Base-by-base conservation (phyloP, 2,888 invertebrate genomes). In the Gortyna flavago region DNA sequence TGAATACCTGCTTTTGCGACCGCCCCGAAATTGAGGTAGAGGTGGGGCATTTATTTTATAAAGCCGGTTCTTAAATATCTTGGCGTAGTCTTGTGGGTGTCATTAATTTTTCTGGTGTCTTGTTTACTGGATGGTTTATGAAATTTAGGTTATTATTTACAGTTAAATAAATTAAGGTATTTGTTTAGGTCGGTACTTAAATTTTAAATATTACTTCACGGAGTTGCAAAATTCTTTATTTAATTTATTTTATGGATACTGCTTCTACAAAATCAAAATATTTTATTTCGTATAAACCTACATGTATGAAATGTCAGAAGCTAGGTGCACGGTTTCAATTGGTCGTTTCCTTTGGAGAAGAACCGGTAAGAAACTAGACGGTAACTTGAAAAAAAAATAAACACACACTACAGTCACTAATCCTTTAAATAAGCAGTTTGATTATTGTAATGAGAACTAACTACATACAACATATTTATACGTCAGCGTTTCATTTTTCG, bases 1-100 rank as follows among this genome's bases (percentile, higher is more conserved):
- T 87, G 76, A 84, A 85, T 85, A 84, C 85, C 85, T 74, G 80
- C 75, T 87, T 84, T 84, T 87, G 84, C 87, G 84, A 84, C 85
- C 75, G 85, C 57, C 62, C 80, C 64, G 57, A 84, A 84, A 84
- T 84, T 79, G 67, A 87, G 75, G 87, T 75, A 72, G 51, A 61
- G 59, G 29, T 41, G 62, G 73, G 75, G 75, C 71, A 87, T 86
- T 86, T 61, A 75, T 87, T 87, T 86, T 72, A 59, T 62, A 71
- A 86, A 87, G 87, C 87, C 75, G 75, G 61, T 67, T 75, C 75
- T 87, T 87, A 79, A 84, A 84, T 73, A 67, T 79, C 70, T 86
- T 73, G 51, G 70, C 66, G 70, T 48, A 74, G 68, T 68, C 74
- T 84, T 86, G 75, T 71, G 79, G 87, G 80, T 59, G 72, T 70